Base-by-base conservation (phyloP, 1,140 invertebrate species). In the Neelides sp. region DNA sequence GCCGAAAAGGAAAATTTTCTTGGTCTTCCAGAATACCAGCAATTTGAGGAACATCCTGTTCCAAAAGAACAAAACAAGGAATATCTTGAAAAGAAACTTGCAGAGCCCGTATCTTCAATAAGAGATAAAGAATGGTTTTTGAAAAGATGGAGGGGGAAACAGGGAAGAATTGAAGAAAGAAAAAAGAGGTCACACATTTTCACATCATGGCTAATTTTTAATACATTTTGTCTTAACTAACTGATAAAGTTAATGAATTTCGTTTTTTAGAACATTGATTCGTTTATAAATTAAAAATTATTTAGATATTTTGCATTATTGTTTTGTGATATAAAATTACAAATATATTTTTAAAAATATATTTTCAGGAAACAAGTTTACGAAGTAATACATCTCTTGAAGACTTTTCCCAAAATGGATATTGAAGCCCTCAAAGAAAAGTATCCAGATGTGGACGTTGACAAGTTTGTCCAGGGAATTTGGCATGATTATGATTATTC, bases 381-480 rank as follows among this genome's bases (percentile, higher is more conserved):
- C 55, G 73, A 78, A 64, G 83, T 85, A 1, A 72, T 76, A 63
- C 66, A 72, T 28, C 64, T 88, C 20, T 57, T 90, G 10, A 79
- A 78, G 52, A 68, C 75, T 43, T 89, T 83, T 66, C 85, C 85
- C 10, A 72, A 90, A 63, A 66, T 85, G 62, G 79, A 87, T 65
- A 63, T 79, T 62, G 75, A 81, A 52, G 71, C 76, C 42, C 53
- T 91, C 12, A 75, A 82, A 66, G 68, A 76, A 55, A 68, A 81
- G 63, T 90, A 80, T 71, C 86, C 87, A 12, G 66, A 79, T 66
- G 77, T 85, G 13, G 72, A 89, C 67, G 68, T 89, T 51, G 76
- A 84, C 51, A 78, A 75, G 17, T 50, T 34, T 24, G 23, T 52
- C 7, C 27, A 30, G 27, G 24, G 49, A 13, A 44, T 39, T 26